A percentile compares a stretch with the other conserved stretches of the same genome.
Conservation (phyloP, 2,113 vertebrate species). For the Psilopogon haemacephalus region DNA sequence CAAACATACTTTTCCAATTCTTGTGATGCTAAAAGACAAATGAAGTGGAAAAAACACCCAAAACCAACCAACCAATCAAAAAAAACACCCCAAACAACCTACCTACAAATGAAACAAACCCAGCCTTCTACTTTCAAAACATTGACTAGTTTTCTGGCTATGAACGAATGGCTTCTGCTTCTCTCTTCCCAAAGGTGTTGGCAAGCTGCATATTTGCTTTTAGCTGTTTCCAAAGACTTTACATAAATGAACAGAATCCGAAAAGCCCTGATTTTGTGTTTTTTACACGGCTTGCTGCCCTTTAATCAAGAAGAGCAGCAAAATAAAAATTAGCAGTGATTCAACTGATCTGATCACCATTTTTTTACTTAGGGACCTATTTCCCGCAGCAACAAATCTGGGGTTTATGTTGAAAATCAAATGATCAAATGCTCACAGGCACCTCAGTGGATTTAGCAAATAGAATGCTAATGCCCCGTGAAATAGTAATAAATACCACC, state of each 20-base stretch:
- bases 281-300: not conserved
- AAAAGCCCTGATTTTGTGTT: not conserved
- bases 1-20: not conserved
- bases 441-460: not conserved
- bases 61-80: not conserved
- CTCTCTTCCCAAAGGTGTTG: not conserved
- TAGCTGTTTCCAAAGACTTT: not conserved
- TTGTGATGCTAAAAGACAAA: not conserved
- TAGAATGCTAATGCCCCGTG: not conserved
- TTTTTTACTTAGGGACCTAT: not conserved
- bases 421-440: rapidly evolving
- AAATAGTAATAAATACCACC: not conserved
- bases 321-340: not conserved
- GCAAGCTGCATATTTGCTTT: not conserved
- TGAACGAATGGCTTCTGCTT: not conserved
- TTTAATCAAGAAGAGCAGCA: not conserved
- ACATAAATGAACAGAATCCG: not conserved
- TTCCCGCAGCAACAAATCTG: not conserved
- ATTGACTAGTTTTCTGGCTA: not conserved
- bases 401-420: not conserved
- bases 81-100: not conserved
- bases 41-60: not conserved
- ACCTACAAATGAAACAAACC: not conserved
- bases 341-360: not conserved
- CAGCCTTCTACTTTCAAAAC: not conserved